Evolutionary conservation across 2,797 vertebrate species (phyloP).

Genomic region (Xerus rutilus): DNA sequence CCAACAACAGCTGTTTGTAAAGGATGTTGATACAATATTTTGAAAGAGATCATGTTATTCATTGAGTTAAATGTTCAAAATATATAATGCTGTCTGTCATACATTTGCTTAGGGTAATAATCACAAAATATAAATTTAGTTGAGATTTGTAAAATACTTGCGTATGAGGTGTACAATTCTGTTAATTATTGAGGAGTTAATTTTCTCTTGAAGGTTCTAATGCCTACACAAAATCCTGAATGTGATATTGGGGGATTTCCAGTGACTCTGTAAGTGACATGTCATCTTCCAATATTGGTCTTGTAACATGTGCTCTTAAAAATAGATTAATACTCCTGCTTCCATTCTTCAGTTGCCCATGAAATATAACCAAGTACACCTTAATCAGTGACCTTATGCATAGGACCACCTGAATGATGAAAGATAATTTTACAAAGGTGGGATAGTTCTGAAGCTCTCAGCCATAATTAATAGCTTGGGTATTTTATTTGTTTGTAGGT

Average conservation of each 20-base stretch:
- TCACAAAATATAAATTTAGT: background rate
- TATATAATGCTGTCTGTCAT: background rate
- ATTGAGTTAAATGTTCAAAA: background rate
- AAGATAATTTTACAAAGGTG: background rate
- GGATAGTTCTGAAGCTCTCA: background rate
- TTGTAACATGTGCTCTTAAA: background rate
- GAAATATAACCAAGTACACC: background rate
- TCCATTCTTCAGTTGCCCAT: background rate
- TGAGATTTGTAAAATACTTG: background rate
- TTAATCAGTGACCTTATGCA: background rate
- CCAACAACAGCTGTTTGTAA: background rate
- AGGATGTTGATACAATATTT: background rate
- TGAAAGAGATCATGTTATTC: background rate
- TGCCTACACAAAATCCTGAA: background rate
- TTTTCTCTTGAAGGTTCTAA: background rate
- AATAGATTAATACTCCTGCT: background rate
- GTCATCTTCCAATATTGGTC: background rate
- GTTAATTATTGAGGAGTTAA: background rate
- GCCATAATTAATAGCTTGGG: too few species aligned
- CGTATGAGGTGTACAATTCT: background rate
- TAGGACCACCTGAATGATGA: background rate
- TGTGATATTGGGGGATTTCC: background rate
- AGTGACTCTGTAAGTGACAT: background rate
- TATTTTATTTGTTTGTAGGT: background rate
- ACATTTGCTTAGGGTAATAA: background rate